These are phyloP conservation scores for Diaprepes abbreviatus DNA, from an alignment of 2,888 invertebrate genomes.

Conservation along the genomic window DNA sequence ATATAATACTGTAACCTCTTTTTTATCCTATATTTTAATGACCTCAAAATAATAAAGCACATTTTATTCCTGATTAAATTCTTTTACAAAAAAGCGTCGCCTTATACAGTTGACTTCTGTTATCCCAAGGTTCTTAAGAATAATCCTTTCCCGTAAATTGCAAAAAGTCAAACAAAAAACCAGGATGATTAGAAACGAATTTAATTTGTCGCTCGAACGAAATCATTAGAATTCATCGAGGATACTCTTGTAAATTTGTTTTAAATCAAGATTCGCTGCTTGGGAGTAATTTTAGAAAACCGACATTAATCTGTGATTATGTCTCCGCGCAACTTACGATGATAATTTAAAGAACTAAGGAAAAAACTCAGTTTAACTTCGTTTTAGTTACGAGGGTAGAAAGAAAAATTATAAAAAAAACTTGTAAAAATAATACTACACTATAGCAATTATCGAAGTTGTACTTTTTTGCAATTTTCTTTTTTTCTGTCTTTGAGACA, in stretches of 20 bases:
- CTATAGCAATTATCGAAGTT: too few species aligned
- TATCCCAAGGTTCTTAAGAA: slow-evolving; percentile 9
- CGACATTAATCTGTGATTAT: slow-evolving; percentile 7
- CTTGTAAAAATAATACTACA: too few species aligned
- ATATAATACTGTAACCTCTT: too few species aligned
- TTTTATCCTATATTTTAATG: too few species aligned
- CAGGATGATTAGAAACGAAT: slow-evolving; percentile 28
- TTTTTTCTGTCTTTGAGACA: too few species aligned
- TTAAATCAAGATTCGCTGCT: slow-evolving; percentile 10
- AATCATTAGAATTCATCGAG: slow-evolving; percentile 24
- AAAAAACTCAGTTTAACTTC: too few species aligned
- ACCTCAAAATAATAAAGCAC: not conserved
- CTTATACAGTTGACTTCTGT: not conserved
- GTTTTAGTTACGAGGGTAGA: too few species aligned
- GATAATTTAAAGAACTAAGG: too few species aligned
- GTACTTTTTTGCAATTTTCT: too few species aligned
- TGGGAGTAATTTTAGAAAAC: slow-evolving; percentile 1
- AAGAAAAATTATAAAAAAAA: too few species aligned
- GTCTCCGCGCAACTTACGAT: not conserved
- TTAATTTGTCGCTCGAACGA: slow-evolving; percentile 17
- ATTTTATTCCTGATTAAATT: not conserved
- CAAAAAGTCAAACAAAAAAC: slow-evolving; percentile 5
- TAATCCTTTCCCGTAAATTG: slow-evolving; percentile 14
- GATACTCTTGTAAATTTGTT: slow-evolving; percentile 20
- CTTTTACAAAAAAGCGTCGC: not conserved